Base-by-base conservation (phyloP, 1,140 invertebrate species). In the Ooceraea biroi region DNA sequence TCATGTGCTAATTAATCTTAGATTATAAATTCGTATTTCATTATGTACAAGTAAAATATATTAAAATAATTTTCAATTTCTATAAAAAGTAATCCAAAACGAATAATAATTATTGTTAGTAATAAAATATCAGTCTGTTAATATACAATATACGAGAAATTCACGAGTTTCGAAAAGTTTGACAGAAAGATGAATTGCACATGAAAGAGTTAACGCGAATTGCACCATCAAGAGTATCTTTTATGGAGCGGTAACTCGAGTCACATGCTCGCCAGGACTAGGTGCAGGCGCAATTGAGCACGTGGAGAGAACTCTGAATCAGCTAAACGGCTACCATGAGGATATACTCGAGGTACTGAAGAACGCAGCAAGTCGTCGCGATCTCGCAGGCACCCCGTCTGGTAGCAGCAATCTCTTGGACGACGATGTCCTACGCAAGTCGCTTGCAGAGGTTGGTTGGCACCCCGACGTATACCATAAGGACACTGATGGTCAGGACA, bases 251-350 rank as follows among this genome's bases (percentile, higher is more conserved):
- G 48, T 87, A 84, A 80, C 25, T 30, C 3, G 57, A 27, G 14
- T 58, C 46, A 46, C 30, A 30, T 78, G 14, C 25, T 84, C 44
- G 55, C 12, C 91, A 92, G 92, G 95, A 93, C 93, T 94, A 93
- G 94, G 95, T 91, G 95, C 95, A 0, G 96, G 95, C 0, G 95
- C 96, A 7, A 95, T 96, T 55, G 96, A 96, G 0, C 96, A 98
- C 89, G 97, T 98, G 88, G 97, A 98, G 91, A 94, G 97, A 52
- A 98, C 96, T 1, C 94, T 98, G 11, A 98, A 98, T 94, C 98
- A 96, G 66, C 94, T 99, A 8, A 98, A 98, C 94, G 98, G 98
- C 3, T 99, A 99, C 92, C 98, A 98, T 90, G 98, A 98, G 88
- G 97, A 98, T 88, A 97, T 99, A 87, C 95, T 99, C 61, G 97